Evolutionary conservation across 2,113 vertebrate genomes (phyloP).

Genomic region (Pan paniscus): DNA sequence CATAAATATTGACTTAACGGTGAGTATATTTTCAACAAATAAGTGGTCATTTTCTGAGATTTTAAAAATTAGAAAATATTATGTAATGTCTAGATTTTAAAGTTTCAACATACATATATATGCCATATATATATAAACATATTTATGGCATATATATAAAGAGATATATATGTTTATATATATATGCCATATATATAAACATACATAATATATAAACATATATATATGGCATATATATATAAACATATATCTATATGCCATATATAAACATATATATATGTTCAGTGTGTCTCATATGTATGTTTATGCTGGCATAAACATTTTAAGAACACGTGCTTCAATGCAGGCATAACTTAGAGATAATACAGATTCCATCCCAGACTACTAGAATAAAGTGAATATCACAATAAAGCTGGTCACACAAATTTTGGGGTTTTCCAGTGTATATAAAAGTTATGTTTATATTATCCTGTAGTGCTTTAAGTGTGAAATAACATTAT

Average conservation of each 20-base stretch:
- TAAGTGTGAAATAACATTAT: not conserved
- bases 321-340: not conserved
- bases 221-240: too few relatives aligned
- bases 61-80: not conserved
- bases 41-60: not conserved
- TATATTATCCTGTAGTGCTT: not conserved
- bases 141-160: too few relatives aligned
- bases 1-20: not conserved
- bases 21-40: not conserved
- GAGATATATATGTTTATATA: not conserved
- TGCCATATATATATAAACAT: too few relatives aligned
- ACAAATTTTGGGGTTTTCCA: not conserved
- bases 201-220: not conserved
- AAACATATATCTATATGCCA: not conserved
- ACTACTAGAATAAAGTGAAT: not conserved
- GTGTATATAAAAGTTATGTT: not conserved
- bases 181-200: too few relatives aligned
- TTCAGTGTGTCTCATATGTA: too few relatives aligned
- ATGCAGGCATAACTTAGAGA: not conserved
- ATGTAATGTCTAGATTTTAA: not conserved
- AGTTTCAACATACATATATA: not conserved
- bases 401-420: not conserved
- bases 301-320: not conserved
- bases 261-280: too few relatives aligned
- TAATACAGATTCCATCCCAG: not conserved